Evolutionary conservation across 2,797 vertebrate species (phyloP).

Genomic region (Urosaurus nigricauda): DNA sequence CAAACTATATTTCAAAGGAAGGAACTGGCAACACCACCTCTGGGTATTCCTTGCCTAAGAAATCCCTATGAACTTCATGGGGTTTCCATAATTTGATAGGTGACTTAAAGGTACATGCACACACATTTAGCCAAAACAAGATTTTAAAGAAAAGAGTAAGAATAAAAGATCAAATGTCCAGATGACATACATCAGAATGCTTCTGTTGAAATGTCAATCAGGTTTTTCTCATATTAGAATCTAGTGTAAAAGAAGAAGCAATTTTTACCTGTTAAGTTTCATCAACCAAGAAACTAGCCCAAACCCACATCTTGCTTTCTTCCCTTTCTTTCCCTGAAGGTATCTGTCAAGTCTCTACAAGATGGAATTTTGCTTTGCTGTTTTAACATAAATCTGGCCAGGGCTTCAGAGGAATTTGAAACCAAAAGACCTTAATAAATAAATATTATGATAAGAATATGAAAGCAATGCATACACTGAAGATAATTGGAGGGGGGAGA

Average conservation of each 20-base stretch:
- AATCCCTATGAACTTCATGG: too few species aligned
- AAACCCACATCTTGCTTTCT: slow-evolving; percentile 63
- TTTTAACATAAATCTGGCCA: slow-evolving; percentile 84
- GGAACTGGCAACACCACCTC: too few species aligned
- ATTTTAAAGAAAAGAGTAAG: not conserved
- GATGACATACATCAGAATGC: accelerated
- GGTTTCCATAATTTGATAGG: too few species aligned
- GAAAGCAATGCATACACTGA: slow-evolving; percentile 80
- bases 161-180: not conserved
- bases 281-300: slow-evolving; percentile 50
- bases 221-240: not conserved
- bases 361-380: slow-evolving; percentile 86
- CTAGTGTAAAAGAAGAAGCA: not conserved
- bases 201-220: slow-evolving; percentile 17
- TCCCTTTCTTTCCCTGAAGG: slow-evolving; percentile 78
- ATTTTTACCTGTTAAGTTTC: slow-evolving; percentile 1
- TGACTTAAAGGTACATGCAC: not conserved
- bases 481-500: slow-evolving; percentile 75
- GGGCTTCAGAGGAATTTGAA: slow-evolving; percentile 85
- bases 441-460: slow-evolving; percentile 87
- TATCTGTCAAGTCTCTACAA: slow-evolving; percentile 80
- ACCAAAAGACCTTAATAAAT: slow-evolving; percentile 84
- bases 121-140: not conserved
- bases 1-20: too few species aligned
- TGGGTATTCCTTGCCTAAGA: too few species aligned